Conservation (phyloP, 2,888 invertebrate species). For the Drosophila hawaiiensis region DNA sequence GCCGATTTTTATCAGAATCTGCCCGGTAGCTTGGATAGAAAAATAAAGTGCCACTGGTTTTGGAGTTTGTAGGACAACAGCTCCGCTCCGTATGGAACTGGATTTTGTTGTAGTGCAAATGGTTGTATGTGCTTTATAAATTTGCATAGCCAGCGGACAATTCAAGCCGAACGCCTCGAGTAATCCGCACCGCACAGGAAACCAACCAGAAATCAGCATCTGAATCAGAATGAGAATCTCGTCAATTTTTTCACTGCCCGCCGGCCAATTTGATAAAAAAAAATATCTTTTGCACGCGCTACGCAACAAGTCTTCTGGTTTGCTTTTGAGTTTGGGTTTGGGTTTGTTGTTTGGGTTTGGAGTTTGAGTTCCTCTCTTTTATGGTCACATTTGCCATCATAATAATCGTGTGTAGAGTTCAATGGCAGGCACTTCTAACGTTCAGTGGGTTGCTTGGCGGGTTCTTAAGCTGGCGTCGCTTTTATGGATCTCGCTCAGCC, state of each 20-base stretch:
- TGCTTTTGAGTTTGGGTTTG: slow-evolving; percentile 9
- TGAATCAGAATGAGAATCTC: slow-evolving; percentile 45
- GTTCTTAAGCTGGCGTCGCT: slow-evolving; percentile 34
- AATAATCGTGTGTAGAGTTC: slow-evolving; percentile 71
- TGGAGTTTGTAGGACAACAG: slow-evolving; percentile 73
- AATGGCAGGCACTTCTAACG: slow-evolving; percentile 56
- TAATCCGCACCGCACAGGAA: slow-evolving; percentile 64
- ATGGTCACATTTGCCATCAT: slow-evolving; percentile 71
- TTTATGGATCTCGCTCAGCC: slow-evolving; percentile 29
- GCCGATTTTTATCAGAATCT: slow-evolving; percentile 46
- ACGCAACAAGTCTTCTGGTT: slow-evolving; percentile 58
- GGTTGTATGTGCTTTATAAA: slow-evolving; percentile 51
- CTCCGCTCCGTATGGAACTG: slow-evolving; percentile 33
- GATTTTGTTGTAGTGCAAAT: slow-evolving; percentile 22
- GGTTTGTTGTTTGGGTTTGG: slow-evolving; percentile 12
- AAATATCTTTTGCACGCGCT: slow-evolving; percentile 25
- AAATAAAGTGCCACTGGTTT: slow-evolving; percentile 72
- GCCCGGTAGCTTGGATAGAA: slow-evolving; percentile 18
- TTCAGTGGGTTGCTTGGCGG: slow-evolving; percentile 48
- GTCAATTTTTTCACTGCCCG: slow-evolving; percentile 55
- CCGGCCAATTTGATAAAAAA: slow-evolving; percentile 72
- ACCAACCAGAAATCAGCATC: slow-evolving; percentile 63
- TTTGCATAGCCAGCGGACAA: slow-evolving; percentile 68
- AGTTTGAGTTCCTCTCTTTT: slow-evolving; percentile 39
- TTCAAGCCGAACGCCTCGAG: slow-evolving; percentile 48